Evolutionary conservation across 2,113 vertebrate species (phyloP).

Genomic region (Narcine bancroftii): DNA sequence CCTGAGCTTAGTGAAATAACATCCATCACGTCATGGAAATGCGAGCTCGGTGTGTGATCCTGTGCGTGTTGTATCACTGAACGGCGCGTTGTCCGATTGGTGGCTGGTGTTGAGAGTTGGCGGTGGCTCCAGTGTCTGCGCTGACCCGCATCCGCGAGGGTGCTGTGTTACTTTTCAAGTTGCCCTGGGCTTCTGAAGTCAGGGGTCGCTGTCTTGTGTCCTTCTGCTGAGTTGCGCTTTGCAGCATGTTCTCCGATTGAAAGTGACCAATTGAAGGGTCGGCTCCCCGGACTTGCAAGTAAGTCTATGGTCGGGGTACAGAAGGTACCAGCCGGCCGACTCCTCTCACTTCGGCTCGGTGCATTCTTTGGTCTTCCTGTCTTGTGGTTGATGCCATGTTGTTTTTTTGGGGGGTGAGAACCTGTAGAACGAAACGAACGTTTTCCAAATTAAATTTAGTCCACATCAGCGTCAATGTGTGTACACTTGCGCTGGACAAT

Average conservation of each 20-base stretch:
- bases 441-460: not conserved
- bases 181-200: not conserved
- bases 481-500: too few relatives aligned
- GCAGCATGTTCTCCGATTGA: not conserved
- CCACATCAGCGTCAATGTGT: not conserved
- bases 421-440: not conserved
- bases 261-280: not conserved
- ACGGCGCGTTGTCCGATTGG: not conserved
- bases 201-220: too few relatives aligned
- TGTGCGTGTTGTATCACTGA: not conserved
- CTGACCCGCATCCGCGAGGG: not conserved
- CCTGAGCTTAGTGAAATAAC: not conserved
- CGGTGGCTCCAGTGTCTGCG: not conserved
- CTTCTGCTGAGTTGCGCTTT: not conserved
- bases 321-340: too few relatives aligned
- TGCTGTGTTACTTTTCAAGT: not conserved
- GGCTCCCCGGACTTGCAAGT: not conserved
- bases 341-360: not conserved
- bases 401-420: too few relatives aligned
- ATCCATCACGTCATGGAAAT: constrained; percentile 9
- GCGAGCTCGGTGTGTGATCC: not conserved
- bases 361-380: not conserved
- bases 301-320: not conserved
- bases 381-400: not conserved
- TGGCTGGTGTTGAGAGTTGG: not conserved